phyloP scores from a whole-genome alignment of 2,888 invertebrate genomes.

The Antitype chi region DNA sequence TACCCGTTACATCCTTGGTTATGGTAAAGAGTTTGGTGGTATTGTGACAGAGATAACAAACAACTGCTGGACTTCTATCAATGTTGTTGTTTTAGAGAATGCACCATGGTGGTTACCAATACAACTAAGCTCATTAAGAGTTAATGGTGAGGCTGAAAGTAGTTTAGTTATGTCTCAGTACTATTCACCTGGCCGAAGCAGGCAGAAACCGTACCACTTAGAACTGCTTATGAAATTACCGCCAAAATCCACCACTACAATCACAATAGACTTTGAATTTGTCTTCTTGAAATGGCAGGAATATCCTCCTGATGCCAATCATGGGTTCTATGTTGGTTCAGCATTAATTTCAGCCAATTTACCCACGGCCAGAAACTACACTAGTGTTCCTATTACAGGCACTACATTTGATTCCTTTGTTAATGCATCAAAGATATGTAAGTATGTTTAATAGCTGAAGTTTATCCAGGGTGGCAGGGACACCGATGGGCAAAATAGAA shows the following conservation, averaged over 20 bases:
- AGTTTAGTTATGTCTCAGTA: conserved; percentile 90
- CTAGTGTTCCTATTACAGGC: conserved; percentile 93
- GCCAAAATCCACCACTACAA: conserved; percentile 94
- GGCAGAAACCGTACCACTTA: conserved; percentile 96
- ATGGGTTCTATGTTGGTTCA: conserved; percentile 98
- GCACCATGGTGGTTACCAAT: conserved; percentile 97
- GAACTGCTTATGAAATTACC: conserved; percentile 96
- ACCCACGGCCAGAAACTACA: conserved; percentile 95
- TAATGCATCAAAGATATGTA: conserved; percentile 91
- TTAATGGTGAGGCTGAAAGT: conserved; percentile 91
- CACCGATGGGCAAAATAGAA: not conserved
- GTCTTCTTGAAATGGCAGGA: conserved; percentile 99
- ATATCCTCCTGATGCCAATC: conserved; percentile 99
- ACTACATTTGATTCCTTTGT: conserved; percentile 92
- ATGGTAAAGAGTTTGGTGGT: conserved; percentile 97
- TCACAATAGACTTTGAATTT: conserved; percentile 97
- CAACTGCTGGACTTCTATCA: conserved; percentile 93
- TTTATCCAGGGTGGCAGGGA: not conserved
- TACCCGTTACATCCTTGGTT: conserved; percentile 95
- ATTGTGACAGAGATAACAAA: conserved; percentile 96
- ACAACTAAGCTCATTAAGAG: conserved; percentile 96
- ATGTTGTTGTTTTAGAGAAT: conserved; percentile 96
- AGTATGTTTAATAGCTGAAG: conserved; percentile 67
- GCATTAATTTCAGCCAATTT: conserved; percentile 95
- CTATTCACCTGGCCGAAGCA: conserved; percentile 94